Evolutionary conservation across 2,888 invertebrate genomes (phyloP).

Genomic region (Macrosoma leucophasiata): DNA sequence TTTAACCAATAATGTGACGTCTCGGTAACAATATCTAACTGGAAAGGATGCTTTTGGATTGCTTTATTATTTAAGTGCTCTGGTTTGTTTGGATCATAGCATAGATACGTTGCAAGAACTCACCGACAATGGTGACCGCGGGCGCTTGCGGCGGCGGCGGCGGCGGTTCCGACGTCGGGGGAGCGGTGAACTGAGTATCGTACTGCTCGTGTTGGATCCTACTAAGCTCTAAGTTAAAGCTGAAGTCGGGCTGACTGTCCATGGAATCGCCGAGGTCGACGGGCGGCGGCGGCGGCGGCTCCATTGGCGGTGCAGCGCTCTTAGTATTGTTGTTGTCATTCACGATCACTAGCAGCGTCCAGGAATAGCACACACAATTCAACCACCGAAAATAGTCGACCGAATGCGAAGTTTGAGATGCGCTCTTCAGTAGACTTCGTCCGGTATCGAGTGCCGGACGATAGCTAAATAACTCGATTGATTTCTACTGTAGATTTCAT

Average conservation of each 20-base stretch:
- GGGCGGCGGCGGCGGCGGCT: conserved; percentile 73
- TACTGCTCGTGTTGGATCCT: conserved; percentile 84
- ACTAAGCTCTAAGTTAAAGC: conserved; percentile 83
- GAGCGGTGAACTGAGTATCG: conserved; percentile 78
- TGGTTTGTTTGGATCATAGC: no score
- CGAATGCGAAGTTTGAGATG: conserved; percentile 4
- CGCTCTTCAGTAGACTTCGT: conserved; percentile 11
- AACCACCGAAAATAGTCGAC: conserved; percentile 17
- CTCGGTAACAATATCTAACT: no score
- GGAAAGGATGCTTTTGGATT: no score
- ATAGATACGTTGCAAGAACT: no score
- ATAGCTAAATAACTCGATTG: no score
- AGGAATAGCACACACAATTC: conserved; percentile 33
- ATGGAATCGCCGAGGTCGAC: conserved; percentile 45
- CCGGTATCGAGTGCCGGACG: conserved; percentile 5
- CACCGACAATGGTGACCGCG: conserved; percentile 63
- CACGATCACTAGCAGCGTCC: conserved; percentile 58
- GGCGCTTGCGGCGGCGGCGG: conserved; percentile 34
- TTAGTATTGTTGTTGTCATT: conserved; percentile 56
- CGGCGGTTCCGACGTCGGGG: conserved; percentile 24
- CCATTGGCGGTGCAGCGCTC: conserved; percentile 59
- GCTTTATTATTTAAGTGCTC: no score
- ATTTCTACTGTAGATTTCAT: no score
- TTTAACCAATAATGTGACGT: no score
- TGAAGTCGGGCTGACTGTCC: conserved; percentile 64